Conservation (phyloP, 64 coral and sea anemone genomes). For the Exaiptasia diaphana region DNA sequence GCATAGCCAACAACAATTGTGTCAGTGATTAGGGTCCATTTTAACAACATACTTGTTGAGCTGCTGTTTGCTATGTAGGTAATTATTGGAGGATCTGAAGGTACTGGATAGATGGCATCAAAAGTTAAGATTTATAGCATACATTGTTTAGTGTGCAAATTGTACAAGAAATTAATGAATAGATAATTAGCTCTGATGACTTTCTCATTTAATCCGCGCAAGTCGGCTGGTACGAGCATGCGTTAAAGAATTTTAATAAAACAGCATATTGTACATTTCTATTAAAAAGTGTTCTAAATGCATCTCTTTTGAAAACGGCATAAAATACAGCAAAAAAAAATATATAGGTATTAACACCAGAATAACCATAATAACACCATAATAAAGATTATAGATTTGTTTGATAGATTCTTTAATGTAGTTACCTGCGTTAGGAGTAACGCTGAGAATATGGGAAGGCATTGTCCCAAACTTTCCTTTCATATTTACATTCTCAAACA, state of each 20-base stretch:
- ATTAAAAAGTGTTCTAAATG: background rate
- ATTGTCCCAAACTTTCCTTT: background rate
- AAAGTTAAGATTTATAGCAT: too few species aligned
- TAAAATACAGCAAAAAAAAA: too few species aligned
- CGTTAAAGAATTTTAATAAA: too few species aligned
- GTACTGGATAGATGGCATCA: background rate
- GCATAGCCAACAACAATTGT: background rate
- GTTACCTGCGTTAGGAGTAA: slow-evolving; percentile 33
- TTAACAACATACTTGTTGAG: slow-evolving; percentile 14
- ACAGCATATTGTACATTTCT: too few species aligned
- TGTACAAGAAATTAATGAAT: background rate
- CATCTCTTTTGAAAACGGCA: background rate
- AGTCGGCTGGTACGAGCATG: too few species aligned
- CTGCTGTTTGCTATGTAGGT: slow-evolving; percentile 1
- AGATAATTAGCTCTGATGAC: background rate
- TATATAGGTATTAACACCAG: too few species aligned
- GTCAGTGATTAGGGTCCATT: slow-evolving; percentile 5
- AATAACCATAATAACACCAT: background rate
- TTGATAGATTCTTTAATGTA: too few species aligned
- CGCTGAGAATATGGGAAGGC: background rate
- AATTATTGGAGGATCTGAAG: background rate
- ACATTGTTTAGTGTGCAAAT: background rate
- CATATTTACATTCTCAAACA: background rate
- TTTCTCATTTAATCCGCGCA: too few species aligned
- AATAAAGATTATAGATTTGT: background rate